A percentile compares a stretch with the other conserved stretches of the same genome.
These are phyloP conservation scores for Agelaius tricolor DNA, from an alignment of 2,113 vertebrate species.

Conservation along the genomic window DNA sequence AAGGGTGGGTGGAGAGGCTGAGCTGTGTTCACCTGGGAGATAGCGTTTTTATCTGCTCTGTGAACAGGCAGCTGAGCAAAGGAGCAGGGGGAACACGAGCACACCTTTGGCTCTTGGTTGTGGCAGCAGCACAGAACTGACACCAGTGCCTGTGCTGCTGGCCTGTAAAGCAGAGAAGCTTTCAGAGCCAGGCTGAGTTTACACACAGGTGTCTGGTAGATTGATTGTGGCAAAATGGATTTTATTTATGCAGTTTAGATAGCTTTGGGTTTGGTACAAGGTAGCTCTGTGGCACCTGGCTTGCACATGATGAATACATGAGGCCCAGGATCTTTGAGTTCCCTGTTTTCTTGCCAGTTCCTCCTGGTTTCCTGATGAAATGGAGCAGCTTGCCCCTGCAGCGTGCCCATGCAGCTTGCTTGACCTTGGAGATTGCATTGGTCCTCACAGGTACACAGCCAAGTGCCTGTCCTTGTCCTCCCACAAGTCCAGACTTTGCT, in stretches of 20 bases:
- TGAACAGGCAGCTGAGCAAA: background rate
- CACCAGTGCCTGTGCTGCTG: background rate
- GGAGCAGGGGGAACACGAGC: background rate
- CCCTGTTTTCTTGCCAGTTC: background rate
- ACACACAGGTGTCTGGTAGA: background rate
- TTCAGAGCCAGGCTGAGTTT: background rate
- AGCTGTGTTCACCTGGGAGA: background rate
- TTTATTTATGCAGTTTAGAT: background rate
- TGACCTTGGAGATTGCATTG: background rate
- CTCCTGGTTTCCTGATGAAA: background rate
- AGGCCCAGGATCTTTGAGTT: background rate
- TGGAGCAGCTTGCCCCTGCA: background rate
- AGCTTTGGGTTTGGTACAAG: background rate
- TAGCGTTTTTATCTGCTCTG: background rate
- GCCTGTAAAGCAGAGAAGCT: background rate
- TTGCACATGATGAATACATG: background rate
- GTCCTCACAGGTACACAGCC: background rate
- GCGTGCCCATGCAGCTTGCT: fast-evolving
- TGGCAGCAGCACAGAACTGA: background rate
- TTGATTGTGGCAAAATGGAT: background rate
- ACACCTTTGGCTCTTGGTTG: background rate
- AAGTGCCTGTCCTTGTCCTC: background rate
- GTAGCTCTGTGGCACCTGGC: background rate
- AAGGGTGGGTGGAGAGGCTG: background rate
- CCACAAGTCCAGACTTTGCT: fast-evolving